Base-by-base conservation (phyloP, 2,888 invertebrate genomes). In the Eupithecia centaureata region DNA sequence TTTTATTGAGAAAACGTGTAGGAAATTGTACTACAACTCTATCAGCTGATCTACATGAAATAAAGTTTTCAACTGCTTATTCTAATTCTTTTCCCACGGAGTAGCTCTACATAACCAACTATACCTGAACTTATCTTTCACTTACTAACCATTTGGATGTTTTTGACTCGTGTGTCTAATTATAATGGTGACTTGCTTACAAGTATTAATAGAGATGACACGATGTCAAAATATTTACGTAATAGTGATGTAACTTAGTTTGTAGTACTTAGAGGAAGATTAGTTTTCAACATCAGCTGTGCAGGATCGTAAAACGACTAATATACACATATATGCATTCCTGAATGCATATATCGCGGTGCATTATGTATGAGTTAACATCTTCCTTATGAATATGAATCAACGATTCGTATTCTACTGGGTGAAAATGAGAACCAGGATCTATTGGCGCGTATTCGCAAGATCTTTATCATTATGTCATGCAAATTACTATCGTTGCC, bases 141-240 rank as follows among this genome's bases (percentile, higher is more conserved):
- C 38, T 28, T 57, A n/a, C 59, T 57, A 38, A 47, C 67, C 28
- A 27, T 66, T 68, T 38, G 77, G 42, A 42, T 61, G 35, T 57
- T 60, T 63, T 61, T 22, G 42, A 32, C 22, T 27, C 27, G 28
- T 54, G 69, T 82, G 61, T 81, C 83, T 74, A 57, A 62, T 74
- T 76, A 75, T 28, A 64, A 42, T 81, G 81, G 84, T 74, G 72
- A 60, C 63, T 59, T 73, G 69, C 70, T 68, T 78, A 74, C 77
- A 77, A 70, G 72, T 82, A 84, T 82, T 83, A 87, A 87, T 85
- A 83, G 83, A 84, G 82, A 85, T 80, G 82, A 85, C 84, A 86
- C 81, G 85, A 87, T 85, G 88, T 86, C 86, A 86, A 87, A 87
- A 84, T 76, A 82, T 84, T 88, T 85, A 85, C 85, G 83, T 86